Base-by-base conservation (phyloP, 64 coral and sea anemone genomes). In the Stylophora pistillata region DNA sequence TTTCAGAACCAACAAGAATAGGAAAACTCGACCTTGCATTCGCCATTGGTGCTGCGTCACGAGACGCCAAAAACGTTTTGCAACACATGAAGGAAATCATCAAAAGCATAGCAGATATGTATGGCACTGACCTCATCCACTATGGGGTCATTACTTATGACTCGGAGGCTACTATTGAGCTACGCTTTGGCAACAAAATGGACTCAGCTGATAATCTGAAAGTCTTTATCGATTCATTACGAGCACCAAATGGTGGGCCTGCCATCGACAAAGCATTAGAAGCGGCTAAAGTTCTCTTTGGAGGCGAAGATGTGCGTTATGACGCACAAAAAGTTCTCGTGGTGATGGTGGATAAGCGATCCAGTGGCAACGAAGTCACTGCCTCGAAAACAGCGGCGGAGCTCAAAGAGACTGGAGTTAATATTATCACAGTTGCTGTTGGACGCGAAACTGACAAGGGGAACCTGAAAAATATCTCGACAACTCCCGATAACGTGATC, bases 71-170 rank as follows among this genome's bases (percentile, higher is more conserved):
- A 16, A 81, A 68, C 69, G 86, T 90, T 63, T 73, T 96, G 16
- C 65, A 74, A 28, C 87, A 96, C 34, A 92, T 96, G 90, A 96
- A 92, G 30, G 81, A 91, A 64, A 85, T 92, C 55, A 89, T 96
- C 73, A 86, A 89, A 58, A 89, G 82, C 55, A 64, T 96, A n/a
- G 87, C 83, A 26, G 72, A 86, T 16, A 69, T 37, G 31, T 96
- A 96, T 34, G 90, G 94, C 63, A 86, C 81, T 30, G 87, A 86
- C 17, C 56, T 69, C n/a, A 96, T 96, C 66, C 94, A 87, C 2
- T 96, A 92, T 83, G 90, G 89, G 21, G 47, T 96, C 18, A 92
- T 96, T 72, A 61, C 88, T 6, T 96, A 74, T 34, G 74, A 76
- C 29, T 74, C 80, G 20, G 80, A 77, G 21, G 90, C 87, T 56